phyloP scores from a whole-genome alignment of 2,888 invertebrate genomes.

The Mythimna loreyi region DNA sequence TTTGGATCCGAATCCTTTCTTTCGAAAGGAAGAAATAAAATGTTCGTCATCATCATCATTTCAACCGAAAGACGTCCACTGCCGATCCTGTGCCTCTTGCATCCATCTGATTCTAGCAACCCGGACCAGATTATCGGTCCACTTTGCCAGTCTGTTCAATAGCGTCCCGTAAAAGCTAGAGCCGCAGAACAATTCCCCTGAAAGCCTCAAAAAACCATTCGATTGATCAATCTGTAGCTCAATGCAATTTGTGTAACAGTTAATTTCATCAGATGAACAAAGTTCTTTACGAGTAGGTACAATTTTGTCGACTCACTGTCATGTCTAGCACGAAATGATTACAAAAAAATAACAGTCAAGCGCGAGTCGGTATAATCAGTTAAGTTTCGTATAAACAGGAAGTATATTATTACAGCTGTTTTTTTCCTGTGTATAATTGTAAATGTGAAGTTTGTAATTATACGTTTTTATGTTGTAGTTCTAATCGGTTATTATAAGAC shows the following conservation, averaged over 20 bases:
- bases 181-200: not conserved
- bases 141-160: too few relatives aligned
- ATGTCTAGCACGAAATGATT: conserved; percentile 18
- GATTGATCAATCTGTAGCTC: not conserved
- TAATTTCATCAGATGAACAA: conserved; percentile 20
- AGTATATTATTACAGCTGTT: conserved; percentile 26
- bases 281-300: conserved; percentile 4
- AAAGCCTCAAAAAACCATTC: not conserved
- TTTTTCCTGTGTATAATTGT: conserved; percentile 30
- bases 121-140: too few relatives aligned
- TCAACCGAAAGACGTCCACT: too few relatives aligned
- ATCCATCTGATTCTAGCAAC: too few relatives aligned
- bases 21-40: too few relatives aligned
- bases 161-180: not conserved
- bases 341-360: conserved; percentile 37
- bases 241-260: conserved; percentile 16
- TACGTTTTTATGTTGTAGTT: conserved; percentile 9
- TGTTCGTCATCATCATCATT: too few relatives aligned
- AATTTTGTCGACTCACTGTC: conserved; percentile 23
- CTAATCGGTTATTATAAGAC: conserved; percentile 16
- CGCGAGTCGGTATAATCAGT: conserved; percentile 16
- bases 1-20: too few relatives aligned
- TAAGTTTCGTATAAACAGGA: conserved; percentile 38
- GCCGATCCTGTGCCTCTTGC: too few relatives aligned
- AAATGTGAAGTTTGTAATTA: conserved; percentile 31